These are phyloP conservation scores for Spea multiplicata DNA, from an alignment of 2,113 vertebrate species.

Conservation along the genomic window DNA sequence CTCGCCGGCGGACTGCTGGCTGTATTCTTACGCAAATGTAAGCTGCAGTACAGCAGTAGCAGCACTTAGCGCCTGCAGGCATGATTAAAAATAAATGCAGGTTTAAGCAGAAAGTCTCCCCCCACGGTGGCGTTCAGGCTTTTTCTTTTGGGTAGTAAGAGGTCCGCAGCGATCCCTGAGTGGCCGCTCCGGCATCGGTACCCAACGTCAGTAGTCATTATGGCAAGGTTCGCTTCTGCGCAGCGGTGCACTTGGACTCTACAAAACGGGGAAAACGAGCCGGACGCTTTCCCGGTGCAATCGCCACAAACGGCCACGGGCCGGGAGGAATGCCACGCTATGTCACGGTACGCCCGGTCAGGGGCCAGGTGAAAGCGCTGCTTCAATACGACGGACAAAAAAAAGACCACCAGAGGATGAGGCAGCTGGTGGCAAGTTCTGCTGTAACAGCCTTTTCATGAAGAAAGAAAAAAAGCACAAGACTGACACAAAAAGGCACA, in stretches of 20 bases:
- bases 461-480: no score
- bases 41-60: not conserved
- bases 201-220: not conserved
- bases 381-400: no score
- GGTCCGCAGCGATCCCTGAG: not conserved
- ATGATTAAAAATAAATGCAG: not conserved
- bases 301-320: no score
- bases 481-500: no score
- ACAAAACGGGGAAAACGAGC: not conserved
- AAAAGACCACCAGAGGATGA: no score
- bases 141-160: no score
- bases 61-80: not conserved
- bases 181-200: constrained; percentile 1
- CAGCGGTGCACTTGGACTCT: not conserved
- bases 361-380: no score
- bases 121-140: not conserved
- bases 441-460: no score
- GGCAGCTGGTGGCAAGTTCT: no score
- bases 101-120: not conserved
- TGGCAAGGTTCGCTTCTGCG: not conserved
- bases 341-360: no score
- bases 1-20: not conserved
- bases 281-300: not conserved
- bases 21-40: constrained; percentile 5
- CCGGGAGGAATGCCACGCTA: no score